A percentile compares a stretch with the other conserved stretches of the same genome.
Evolutionary conservation across 2,888 invertebrate genomes (phyloP).

Genomic region (Proisotoma minuta): DNA sequence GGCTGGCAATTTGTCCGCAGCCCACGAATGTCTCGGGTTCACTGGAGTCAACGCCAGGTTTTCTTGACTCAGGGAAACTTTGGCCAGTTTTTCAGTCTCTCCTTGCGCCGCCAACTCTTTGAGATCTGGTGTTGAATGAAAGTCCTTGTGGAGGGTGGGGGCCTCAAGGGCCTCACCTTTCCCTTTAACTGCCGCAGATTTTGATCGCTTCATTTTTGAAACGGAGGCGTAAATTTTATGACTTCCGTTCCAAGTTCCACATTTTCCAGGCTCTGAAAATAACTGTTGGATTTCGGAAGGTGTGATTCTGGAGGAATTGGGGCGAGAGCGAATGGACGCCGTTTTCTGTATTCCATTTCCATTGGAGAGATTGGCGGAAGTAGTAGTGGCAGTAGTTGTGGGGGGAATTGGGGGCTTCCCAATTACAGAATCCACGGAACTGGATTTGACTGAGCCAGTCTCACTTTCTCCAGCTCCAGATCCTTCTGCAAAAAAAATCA

Average conservation of each 20-base stretch:
- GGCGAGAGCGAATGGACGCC: constrained; percentile 84
- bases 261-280: constrained; percentile 63
- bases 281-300: constrained; percentile 88
- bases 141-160: constrained; percentile 65
- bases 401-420: constrained; percentile 48
- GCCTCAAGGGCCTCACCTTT: constrained; percentile 35
- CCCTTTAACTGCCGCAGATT: constrained; percentile 50
- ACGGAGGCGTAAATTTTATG: constrained; percentile 83
- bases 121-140: constrained; percentile 83
- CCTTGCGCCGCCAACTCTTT: constrained; percentile 34
- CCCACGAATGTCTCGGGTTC: constrained; percentile 50
- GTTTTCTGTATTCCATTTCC: constrained; percentile 61
- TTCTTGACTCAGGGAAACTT: constrained; percentile 61
- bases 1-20: constrained; percentile 46
- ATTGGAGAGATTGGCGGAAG: constrained; percentile 36
- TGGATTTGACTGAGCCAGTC: constrained; percentile 42
- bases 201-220: constrained; percentile 87
- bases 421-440: constrained; percentile 46
- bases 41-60: constrained; percentile 52
- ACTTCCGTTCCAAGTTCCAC: constrained; percentile 35
- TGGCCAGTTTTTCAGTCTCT: constrained; percentile 22
- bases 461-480: constrained; percentile 29
- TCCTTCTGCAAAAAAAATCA: constrained; percentile 26
- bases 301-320: constrained; percentile 80
- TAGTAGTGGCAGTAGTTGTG: constrained; percentile 37